Percentiles rank a stretch among this genome's conserved stretches.
Conservation (phyloP, 2,888 invertebrate species). For the Apotomis turbidana region DNA sequence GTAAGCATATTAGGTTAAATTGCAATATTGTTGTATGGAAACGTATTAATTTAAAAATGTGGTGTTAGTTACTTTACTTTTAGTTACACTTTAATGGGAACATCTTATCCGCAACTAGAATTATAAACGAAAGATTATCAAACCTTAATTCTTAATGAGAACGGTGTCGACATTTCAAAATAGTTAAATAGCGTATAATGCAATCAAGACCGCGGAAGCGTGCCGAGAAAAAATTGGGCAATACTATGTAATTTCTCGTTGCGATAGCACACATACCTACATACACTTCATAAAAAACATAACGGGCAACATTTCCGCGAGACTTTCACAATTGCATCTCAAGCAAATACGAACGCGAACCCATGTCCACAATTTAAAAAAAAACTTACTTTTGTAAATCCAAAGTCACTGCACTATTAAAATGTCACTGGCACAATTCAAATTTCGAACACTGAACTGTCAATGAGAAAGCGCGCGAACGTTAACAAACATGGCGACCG, state of each 20-base stretch:
- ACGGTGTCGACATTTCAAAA: slow-evolving; percentile 21
- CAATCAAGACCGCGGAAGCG: slow-evolving; percentile 31
- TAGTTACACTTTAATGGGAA: too few relatives aligned
- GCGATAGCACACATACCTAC: slow-evolving; percentile 41
- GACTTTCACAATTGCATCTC: slow-evolving; percentile 58
- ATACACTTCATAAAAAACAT: slow-evolving; percentile 40
- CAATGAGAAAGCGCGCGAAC: slow-evolving; percentile 66
- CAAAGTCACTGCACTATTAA: slow-evolving; percentile 47
- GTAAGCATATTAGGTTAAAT: too few relatives aligned
- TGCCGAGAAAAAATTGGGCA: slow-evolving; percentile 35
- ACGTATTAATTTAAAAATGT: too few relatives aligned
- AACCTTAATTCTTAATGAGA: not conserved
- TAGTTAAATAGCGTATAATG: slow-evolving; percentile 24
- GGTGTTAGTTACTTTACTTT: too few relatives aligned
- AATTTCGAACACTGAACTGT: slow-evolving; percentile 50
- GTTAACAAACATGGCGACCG: slow-evolving; percentile 63
- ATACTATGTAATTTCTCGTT: slow-evolving; percentile 39
- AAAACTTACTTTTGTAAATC: slow-evolving; percentile 50
- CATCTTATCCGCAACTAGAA: too few relatives aligned
- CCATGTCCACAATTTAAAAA: slow-evolving; percentile 51
- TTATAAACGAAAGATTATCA: too few relatives aligned
- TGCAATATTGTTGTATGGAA: too few relatives aligned
- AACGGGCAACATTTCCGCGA: slow-evolving; percentile 38
- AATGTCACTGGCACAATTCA: slow-evolving; percentile 53
- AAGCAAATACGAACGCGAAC: slow-evolving; percentile 42